phyloP scores from a whole-genome alignment of 1,140 invertebrate genomes.

The Philotrypesis tridentata region DNA sequence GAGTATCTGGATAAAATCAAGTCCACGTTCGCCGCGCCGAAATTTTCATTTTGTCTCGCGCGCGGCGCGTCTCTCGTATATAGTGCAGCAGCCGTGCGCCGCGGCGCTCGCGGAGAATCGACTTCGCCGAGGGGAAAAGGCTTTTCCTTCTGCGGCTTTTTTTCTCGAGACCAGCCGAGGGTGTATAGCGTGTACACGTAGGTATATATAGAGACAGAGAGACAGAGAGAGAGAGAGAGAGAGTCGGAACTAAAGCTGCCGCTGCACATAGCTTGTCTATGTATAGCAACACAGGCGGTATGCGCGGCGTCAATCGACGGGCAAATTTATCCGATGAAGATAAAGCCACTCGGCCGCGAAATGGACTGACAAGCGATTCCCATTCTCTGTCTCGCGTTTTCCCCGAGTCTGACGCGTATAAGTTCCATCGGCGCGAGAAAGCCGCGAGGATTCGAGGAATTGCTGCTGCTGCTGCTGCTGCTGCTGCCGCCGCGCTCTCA shows the following conservation, averaged over 20 bases:
- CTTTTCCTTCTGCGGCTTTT: too few species aligned
- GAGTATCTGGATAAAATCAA: conserved; percentile 33
- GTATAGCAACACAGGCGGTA: too few species aligned
- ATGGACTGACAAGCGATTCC: conserved; percentile 34
- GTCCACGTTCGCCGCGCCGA: neutral
- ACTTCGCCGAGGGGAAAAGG: neutral
- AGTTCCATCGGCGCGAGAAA: conserved; percentile 6
- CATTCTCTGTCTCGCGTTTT: neutral
- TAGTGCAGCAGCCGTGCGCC: too few species aligned
- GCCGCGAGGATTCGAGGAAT: conserved; percentile 10
- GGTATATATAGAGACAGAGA: neutral
- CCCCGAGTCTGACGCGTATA: neutral
- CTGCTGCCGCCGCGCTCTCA: neutral
- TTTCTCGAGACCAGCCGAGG: too few species aligned
- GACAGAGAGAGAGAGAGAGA: too few species aligned
- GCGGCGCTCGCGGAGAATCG: neutral
- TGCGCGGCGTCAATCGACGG: conserved; percentile 16
- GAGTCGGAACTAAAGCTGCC: too few species aligned
- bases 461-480: neutral
- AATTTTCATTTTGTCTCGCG: conserved; percentile 26
- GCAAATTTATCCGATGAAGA: conserved; percentile 33
- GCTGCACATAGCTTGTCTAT: too few species aligned
- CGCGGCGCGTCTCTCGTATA: too few species aligned
- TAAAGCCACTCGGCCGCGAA: conserved; percentile 31
- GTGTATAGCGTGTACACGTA: too few species aligned